These are phyloP conservation scores for Phrynocephalus forsythii DNA, from an alignment of 2,797 vertebrate genomes.

Conservation along the genomic window DNA sequence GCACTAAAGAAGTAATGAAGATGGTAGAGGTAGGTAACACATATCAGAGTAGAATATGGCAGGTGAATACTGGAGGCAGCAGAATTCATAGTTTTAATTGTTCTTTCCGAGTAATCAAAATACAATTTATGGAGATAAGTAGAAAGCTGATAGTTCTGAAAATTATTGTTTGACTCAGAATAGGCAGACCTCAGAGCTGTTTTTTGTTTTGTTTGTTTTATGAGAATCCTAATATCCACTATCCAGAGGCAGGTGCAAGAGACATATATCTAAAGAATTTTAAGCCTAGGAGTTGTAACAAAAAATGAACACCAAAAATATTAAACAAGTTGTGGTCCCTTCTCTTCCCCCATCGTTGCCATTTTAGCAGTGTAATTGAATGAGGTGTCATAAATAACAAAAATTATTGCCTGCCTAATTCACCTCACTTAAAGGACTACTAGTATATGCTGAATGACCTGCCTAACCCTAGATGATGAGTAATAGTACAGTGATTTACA, in stretches of 20 bases:
- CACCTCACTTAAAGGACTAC: background rate
- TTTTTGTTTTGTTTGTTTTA: background rate
- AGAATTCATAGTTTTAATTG: background rate
- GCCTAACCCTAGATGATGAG: background rate
- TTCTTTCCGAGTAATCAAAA: background rate
- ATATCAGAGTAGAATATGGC: background rate
- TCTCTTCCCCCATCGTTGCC: no score
- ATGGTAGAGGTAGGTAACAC: background rate
- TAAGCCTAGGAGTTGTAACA: background rate
- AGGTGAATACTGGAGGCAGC: no score
- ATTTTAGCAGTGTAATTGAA: no score
- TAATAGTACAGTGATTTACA: background rate
- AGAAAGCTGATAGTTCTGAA: background rate
- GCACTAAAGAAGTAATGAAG: background rate
- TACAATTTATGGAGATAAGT: background rate
- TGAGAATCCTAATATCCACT: background rate
- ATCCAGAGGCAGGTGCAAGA: background rate
- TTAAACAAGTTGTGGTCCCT: no score
- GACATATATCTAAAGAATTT: background rate
- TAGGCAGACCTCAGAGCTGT: background rate
- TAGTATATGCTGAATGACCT: background rate
- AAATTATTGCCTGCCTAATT: background rate
- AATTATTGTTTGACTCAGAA: background rate
- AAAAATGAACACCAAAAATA: no score
- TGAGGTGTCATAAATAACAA: background rate